Conservation (phyloP, 64 coral and sea anemone species). For the Montipora efflorescens region DNA sequence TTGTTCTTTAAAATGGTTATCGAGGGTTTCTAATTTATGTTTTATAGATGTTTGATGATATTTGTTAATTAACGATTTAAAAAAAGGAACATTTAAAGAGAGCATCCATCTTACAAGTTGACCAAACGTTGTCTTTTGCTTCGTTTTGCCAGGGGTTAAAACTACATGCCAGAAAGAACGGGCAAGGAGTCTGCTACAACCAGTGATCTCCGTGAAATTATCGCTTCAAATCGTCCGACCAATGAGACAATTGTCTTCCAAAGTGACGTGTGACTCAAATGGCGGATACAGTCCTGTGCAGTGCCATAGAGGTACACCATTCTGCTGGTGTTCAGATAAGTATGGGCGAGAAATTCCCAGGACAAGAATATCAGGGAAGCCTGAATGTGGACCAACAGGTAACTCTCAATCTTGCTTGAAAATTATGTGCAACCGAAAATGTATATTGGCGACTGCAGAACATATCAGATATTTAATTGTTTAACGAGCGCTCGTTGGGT, state of each 20-base stretch:
- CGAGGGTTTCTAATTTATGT: too few species aligned
- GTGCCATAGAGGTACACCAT: constrained; percentile 22
- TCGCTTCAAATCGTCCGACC: neutral
- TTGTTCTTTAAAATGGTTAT: neutral
- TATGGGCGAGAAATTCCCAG: constrained; percentile 65
- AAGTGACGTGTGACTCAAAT: neutral
- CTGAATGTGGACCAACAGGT: constrained; percentile 54
- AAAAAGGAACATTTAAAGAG: too few species aligned
- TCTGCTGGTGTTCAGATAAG: constrained; percentile 74
- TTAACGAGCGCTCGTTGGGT: too few species aligned
- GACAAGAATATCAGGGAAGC: constrained; percentile 49
- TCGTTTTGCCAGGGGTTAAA: neutral
- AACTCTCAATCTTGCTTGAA: neutral
- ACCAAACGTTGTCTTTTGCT: neutral
- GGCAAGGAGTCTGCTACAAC: neutral
- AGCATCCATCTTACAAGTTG: too few species aligned
- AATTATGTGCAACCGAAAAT: too few species aligned
- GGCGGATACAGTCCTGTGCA: constrained; percentile 56
- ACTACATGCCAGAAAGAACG: constrained; percentile 36
- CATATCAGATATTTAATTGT: too few species aligned
- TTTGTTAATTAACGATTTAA: too few species aligned
- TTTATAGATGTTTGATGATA: too few species aligned
- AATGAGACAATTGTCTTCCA: constrained; percentile 7
- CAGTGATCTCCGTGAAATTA: constrained; percentile 37
- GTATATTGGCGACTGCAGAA: too few species aligned